Evolutionary conservation across 2,797 vertebrate genomes (phyloP).

Genomic region (Takifugu ocellatus): DNA sequence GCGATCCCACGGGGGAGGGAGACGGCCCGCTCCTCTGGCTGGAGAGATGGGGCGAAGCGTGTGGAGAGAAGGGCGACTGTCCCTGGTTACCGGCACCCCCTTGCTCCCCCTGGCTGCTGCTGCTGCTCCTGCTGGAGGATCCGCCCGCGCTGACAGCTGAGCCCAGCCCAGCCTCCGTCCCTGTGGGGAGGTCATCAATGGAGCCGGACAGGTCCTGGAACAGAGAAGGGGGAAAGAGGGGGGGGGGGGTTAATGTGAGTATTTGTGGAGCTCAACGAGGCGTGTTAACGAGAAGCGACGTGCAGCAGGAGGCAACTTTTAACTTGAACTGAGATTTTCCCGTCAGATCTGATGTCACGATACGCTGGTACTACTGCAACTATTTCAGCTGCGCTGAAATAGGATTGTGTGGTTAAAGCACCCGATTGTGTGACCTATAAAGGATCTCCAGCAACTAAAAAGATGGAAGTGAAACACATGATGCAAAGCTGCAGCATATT

Average conservation of each 20-base stretch:
- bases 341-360: slow-evolving; percentile 17
- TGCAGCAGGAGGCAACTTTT: slow-evolving; percentile 35
- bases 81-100: slow-evolving; percentile 79
- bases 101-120: slow-evolving; percentile 87
- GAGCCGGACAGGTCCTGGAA: slow-evolving; percentile 93
- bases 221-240: slow-evolving; percentile 14
- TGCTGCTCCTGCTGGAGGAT: slow-evolving; percentile 78
- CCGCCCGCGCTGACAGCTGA: slow-evolving; percentile 83
- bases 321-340: slow-evolving; percentile 21
- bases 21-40: slow-evolving; percentile 88
- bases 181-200: slow-evolving; percentile 94
- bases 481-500: slow-evolving; percentile 9
- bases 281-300: slow-evolving; percentile 40
- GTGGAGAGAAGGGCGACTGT: slow-evolving; percentile 93
- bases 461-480: neutral
- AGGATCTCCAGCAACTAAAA: slow-evolving; percentile 3
- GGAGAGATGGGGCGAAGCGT: slow-evolving; percentile 87
- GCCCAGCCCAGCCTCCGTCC: slow-evolving; percentile 88
- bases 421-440: neutral
- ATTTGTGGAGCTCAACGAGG: slow-evolving; percentile 36
- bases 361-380: slow-evolving; percentile 1
- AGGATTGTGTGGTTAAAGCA: slow-evolving; percentile 2
- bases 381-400: slow-evolving; percentile 10
- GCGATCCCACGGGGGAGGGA: slow-evolving; percentile 89
- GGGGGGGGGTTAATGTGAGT: slow-evolving; percentile 27